A percentile compares a stretch with the other conserved stretches of the same genome.
phyloP scores from a whole-genome alignment of 2,113 vertebrate genomes.

The Tiliqua scincoides region DNA sequence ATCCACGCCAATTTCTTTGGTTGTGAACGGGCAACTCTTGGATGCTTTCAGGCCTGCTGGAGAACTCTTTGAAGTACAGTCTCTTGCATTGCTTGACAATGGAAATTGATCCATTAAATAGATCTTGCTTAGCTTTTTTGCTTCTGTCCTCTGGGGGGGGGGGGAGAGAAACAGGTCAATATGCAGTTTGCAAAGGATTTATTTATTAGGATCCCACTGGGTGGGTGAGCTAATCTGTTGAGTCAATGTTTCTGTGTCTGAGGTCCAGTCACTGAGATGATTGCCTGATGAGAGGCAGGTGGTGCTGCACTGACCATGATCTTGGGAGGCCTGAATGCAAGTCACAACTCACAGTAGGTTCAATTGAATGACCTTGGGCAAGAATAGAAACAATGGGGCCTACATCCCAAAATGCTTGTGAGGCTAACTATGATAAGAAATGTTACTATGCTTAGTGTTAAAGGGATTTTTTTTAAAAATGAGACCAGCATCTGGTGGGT shows the following conservation, averaged over 20 bases:
- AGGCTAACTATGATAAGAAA: neutral
- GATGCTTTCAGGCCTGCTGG: neutral
- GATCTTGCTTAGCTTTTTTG: neutral
- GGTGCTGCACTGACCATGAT: neutral
- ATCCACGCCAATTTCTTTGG: neutral
- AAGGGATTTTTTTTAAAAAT: no score
- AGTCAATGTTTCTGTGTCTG: neutral
- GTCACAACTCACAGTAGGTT: neutral
- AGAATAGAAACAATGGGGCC: neutral
- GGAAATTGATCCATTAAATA: slow-evolving; percentile 6
- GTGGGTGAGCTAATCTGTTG: neutral
- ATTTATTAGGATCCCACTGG: slow-evolving; percentile 1
- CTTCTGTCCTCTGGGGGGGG: neutral
- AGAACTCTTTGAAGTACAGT: neutral
- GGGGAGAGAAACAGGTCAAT: neutral
- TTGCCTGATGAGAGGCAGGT: neutral
- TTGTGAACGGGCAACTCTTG: neutral
- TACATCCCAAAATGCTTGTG: neutral
- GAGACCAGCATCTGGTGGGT: neutral
- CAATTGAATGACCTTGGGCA: neutral
- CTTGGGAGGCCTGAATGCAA: neutral
- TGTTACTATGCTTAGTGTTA: neutral
- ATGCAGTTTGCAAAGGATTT: slow-evolving; percentile 1
- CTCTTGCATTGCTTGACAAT: neutral
- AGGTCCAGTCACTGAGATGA: neutral